A percentile compares a stretch with the other conserved stretches of the same genome.
Conservation (phyloP, 2,888 invertebrate genomes). For the Malthinus flaveolus region DNA sequence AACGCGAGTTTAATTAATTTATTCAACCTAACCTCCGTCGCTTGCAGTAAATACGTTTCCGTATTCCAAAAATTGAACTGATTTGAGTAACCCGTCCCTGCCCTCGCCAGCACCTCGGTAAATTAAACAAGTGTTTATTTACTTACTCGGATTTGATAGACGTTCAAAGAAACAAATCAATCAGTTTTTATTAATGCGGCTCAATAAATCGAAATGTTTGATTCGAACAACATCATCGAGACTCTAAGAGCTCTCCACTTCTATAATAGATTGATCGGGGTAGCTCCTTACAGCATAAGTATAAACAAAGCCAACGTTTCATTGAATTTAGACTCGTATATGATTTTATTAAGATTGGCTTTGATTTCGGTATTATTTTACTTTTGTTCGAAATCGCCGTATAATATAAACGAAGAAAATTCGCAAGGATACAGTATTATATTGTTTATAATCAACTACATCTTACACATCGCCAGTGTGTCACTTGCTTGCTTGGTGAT, state of each 20-base stretch:
- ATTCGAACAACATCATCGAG: neutral
- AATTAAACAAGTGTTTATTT: too few relatives aligned
- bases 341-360: neutral
- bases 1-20: too few relatives aligned
- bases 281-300: constrained; percentile 8
- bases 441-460: neutral
- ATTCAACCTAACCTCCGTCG: too few relatives aligned
- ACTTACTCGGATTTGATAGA: neutral
- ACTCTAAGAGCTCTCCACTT: neutral
- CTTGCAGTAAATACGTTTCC: too few relatives aligned
- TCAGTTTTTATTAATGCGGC: neutral
- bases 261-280: constrained; percentile 4
- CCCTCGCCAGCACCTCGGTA: too few relatives aligned
- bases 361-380: neutral
- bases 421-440: neutral
- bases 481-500: neutral
- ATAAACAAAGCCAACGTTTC: neutral
- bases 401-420: neutral
- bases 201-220: neutral
- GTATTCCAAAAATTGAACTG: too few relatives aligned
- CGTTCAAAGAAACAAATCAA: neutral
- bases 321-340: neutral
- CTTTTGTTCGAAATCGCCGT: neutral
- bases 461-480: neutral
- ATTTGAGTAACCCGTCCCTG: too few relatives aligned